phyloP scores from a whole-genome alignment of 2,113 vertebrate genomes.

The Callaeas wilsoni region DNA sequence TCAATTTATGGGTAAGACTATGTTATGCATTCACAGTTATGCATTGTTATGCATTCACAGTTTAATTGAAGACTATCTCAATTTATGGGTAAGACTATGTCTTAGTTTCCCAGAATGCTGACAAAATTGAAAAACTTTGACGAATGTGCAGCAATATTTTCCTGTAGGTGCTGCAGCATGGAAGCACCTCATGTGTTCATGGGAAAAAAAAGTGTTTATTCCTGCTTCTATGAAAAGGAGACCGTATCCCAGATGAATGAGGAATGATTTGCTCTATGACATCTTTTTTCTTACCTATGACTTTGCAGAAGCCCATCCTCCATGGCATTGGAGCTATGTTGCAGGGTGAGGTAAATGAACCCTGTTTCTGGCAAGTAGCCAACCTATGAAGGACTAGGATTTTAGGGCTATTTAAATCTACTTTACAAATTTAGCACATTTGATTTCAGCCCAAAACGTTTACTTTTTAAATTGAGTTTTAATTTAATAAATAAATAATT shows the following conservation, averaged over 20 bases:
- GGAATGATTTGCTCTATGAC: neutral
- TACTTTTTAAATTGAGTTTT: neutral
- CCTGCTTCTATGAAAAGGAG: neutral
- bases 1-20: neutral
- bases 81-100: neutral
- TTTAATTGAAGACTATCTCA: neutral
- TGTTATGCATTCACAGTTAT: too few relatives aligned
- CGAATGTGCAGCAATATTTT: neutral
- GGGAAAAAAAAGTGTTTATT: neutral
- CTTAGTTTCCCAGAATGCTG: neutral
- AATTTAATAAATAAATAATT: neutral
- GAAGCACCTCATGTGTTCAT: neutral
- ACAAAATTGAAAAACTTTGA: neutral
- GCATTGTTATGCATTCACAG: neutral
- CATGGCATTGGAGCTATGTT: neutral
- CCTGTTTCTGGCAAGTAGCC: neutral
- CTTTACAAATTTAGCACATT: neutral
- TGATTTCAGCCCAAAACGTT: neutral
- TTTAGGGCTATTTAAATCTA: neutral
- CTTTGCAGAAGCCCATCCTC: neutral
- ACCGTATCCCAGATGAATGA: neutral
- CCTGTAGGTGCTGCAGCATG: neutral
- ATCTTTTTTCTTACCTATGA: neutral
- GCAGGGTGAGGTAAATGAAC: neutral
- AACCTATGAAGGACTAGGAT: neutral